phyloP scores from a whole-genome alignment of 2,113 vertebrate genomes.

The Numenius arquata region DNA sequence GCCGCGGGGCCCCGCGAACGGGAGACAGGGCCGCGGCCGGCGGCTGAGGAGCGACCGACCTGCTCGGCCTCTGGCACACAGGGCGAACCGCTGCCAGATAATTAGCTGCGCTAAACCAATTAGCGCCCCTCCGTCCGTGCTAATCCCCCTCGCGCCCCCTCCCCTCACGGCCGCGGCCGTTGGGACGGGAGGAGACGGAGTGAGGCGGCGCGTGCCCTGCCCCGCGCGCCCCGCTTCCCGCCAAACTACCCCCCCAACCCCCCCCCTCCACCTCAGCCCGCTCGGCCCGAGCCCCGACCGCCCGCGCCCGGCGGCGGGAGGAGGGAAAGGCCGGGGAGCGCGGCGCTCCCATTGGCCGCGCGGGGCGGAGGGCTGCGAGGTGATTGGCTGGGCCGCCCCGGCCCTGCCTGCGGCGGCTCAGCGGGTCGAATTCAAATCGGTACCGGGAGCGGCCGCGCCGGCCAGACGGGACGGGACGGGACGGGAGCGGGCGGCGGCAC shows the following conservation, averaged over 20 bases:
- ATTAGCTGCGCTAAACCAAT: neutral
- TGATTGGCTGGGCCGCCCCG: neutral
- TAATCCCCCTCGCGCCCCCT: neutral
- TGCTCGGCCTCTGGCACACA: too few species aligned
- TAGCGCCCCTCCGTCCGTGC: fast-evolving
- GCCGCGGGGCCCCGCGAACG: neutral
- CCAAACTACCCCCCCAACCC: neutral
- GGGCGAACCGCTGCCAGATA: neutral
- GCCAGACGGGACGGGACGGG: neutral
- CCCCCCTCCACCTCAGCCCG: too few species aligned
- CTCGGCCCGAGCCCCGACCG: neutral
- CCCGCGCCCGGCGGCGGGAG: neutral
- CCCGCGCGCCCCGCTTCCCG: neutral
- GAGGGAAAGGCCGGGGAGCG: neutral
- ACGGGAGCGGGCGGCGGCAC: fast-evolving
- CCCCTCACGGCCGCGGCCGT: neutral
- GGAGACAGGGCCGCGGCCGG: too few species aligned
- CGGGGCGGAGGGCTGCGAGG: neutral
- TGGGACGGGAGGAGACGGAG: neutral
- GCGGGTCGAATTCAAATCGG: conserved; percentile 26
- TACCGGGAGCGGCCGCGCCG: neutral
- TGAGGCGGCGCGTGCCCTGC: neutral
- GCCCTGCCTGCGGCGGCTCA: neutral
- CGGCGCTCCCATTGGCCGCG: neutral
- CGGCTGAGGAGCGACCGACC: neutral